Percentiles rank a stretch among this genome's conserved stretches.
Conservation (phyloP, 2,888 invertebrate species). For the Caradrina kadenii region DNA sequence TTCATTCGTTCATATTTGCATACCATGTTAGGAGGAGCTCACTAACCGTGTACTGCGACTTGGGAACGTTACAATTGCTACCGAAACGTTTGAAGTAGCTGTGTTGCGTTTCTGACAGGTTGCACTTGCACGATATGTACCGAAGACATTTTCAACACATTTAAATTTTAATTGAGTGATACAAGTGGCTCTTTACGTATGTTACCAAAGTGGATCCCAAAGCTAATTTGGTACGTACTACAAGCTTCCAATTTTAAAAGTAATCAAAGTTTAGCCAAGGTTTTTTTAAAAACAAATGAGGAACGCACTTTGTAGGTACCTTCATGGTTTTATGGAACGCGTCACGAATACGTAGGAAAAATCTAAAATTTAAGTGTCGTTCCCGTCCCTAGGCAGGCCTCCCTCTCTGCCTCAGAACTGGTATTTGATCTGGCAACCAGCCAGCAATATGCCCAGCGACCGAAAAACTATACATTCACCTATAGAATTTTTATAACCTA, state of each 20-base stretch:
- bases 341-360: constrained; percentile 67
- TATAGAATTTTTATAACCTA: constrained; percentile 82
- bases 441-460: constrained; percentile 83
- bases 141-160: constrained; percentile 17
- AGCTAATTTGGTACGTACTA: background rate
- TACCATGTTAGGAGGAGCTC: constrained; percentile 48
- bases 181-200: constrained; percentile 8
- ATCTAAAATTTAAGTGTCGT: constrained; percentile 84
- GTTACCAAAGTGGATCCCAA: background rate
- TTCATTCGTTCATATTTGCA: constrained; percentile 48
- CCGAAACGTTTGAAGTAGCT: constrained; percentile 35
- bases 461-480: constrained; percentile 79
- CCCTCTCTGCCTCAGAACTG: constrained; percentile 71
- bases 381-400: constrained; percentile 71
- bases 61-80: constrained; percentile 37
- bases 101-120: constrained; percentile 26
- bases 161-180: constrained; percentile 36
- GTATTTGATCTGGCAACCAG: constrained; percentile 82
- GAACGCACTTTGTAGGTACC: constrained; percentile 15
- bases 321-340: constrained; percentile 47
- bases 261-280: background rate
- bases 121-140: background rate
- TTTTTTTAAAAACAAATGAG: constrained; percentile 18
- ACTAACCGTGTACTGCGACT: constrained; percentile 51
- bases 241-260: background rate